Percentiles rank a stretch among this genome's conserved stretches.
phyloP scores from a whole-genome alignment of 2,797 vertebrate species.

The Micrastur ruficollis region DNA sequence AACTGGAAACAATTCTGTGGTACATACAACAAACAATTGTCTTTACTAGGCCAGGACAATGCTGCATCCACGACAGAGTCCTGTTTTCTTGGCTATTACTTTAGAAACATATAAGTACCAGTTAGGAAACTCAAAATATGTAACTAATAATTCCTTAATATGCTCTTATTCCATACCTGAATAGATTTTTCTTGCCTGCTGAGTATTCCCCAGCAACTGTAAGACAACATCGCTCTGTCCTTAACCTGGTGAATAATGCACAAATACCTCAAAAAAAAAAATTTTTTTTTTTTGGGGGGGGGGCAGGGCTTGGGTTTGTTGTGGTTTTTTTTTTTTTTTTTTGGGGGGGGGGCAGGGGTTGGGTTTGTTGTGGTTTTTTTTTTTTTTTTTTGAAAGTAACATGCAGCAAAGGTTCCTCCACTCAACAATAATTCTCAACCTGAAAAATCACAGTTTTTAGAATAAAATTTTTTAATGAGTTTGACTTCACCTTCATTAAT shows the following conservation, averaged over 20 bases:
- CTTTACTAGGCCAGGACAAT: neutral
- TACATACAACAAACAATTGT: neutral
- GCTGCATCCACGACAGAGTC: neutral
- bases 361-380: neutral
- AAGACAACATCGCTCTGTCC: neutral
- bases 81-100: neutral
- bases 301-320: accelerated
- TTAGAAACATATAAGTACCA: neutral
- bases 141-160: neutral
- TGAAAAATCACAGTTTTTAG: neutral
- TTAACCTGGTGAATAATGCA: neutral
- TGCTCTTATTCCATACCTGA: neutral
- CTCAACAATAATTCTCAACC: neutral
- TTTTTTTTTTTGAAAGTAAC: neutral
- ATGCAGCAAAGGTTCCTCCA: neutral
- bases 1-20: neutral
- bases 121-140: neutral
- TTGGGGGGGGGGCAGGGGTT: accelerated
- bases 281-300: accelerated
- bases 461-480: neutral
- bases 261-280: neutral
- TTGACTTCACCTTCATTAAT: neutral
- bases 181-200: neutral
- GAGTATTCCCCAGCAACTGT: neutral
- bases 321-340: neutral